Conservation (phyloP, 2,797 vertebrate species). For the Molossus molossus region DNA sequence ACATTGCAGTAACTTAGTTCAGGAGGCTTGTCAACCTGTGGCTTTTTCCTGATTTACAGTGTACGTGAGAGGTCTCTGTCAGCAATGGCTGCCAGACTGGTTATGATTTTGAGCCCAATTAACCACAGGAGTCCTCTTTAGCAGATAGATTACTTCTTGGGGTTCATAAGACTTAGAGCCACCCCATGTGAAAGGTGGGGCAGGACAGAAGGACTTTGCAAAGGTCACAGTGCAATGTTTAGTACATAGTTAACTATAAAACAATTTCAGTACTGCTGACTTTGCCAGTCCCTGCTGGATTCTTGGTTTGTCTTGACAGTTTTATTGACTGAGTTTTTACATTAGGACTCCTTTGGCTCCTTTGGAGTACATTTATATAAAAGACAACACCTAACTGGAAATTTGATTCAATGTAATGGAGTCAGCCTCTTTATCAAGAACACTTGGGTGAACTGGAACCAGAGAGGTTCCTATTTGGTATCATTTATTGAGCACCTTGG, state of each 20-base stretch:
- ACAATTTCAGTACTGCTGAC: constrained; percentile 41
- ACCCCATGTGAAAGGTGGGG: constrained; percentile 48
- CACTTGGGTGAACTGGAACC: background rate
- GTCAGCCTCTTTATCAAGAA: background rate
- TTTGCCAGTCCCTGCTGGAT: background rate
- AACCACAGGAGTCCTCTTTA: background rate
- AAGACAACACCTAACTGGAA: constrained; percentile 34
- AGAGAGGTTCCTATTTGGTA: background rate
- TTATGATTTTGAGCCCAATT: background rate
- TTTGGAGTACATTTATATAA: constrained; percentile 37
- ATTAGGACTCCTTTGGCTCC: background rate
- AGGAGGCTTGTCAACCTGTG: background rate
- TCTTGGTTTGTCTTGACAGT: constrained; percentile 61
- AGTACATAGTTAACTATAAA: constrained; percentile 12
- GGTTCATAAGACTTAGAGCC: background rate
- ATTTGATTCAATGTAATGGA: background rate
- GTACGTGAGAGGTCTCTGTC: background rate
- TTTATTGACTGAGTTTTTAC: constrained; percentile 61
- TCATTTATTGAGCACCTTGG: background rate
- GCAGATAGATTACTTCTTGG: background rate
- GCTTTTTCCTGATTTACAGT: background rate
- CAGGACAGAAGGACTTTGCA: constrained; percentile 20
- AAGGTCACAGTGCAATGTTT: constrained; percentile 61
- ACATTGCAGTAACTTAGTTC: background rate
- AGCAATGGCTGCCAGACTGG: background rate